These are phyloP conservation scores for Magallana angulata DNA, from an alignment of 1,140 invertebrate genomes.

Conservation along the genomic window DNA sequence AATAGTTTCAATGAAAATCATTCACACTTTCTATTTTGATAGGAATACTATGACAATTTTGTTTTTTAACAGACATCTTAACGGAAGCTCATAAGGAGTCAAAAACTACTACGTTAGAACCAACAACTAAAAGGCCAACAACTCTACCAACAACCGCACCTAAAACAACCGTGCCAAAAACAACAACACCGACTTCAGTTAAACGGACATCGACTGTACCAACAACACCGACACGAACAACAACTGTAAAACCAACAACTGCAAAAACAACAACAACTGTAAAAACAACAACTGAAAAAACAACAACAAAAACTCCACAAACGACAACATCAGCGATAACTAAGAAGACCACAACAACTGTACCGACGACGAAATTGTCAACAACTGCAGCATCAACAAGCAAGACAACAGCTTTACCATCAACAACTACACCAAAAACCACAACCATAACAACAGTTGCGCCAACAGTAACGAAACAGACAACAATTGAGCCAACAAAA, in stretches of 20 bases:
- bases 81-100: background rate
- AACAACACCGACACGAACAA: background rate
- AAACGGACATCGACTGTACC: background rate
- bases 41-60: background rate
- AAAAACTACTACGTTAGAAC: background rate
- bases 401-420: background rate
- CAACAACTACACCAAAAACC: background rate
- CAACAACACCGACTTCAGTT: background rate
- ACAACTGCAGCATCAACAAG: background rate
- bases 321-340: no score
- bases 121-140: background rate
- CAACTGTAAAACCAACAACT: background rate
- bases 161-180: background rate
- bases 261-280: background rate
- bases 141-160: background rate
- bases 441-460: background rate
- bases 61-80: background rate
- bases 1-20: background rate
- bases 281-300: background rate
- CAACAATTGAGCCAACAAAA: background rate
- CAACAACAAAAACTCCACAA: background rate
- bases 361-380: background rate
- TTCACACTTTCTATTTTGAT: background rate
- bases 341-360: background rate
- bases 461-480: background rate